Evolutionary conservation across 2,888 invertebrate genomes (phyloP), one percentile per base, ranked within the genome.

Genomic region (Melieria omissa): DNA sequence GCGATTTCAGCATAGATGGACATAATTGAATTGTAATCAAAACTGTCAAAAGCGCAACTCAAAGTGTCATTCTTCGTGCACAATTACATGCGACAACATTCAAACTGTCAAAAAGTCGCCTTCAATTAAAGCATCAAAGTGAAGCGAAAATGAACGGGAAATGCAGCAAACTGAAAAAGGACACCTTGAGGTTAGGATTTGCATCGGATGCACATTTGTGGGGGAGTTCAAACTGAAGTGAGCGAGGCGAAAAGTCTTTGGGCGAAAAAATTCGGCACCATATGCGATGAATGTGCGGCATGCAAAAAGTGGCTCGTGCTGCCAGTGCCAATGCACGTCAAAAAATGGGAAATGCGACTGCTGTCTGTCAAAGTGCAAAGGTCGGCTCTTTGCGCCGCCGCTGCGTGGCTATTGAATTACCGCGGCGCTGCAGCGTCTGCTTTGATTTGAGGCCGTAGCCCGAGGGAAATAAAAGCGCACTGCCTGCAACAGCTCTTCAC

Each of bases 21-120:
- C 67, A 49, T 61, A 73, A 75, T 70, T 70, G 73, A 62, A 72
- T 70, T 65, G 65, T 52, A 72, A 67, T 73, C 73, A 73, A 65
- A 72, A 72, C 62, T 71, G 71, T 71, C 70, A 69, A 67, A 75
- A 66, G 66, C 66, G 71, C 75, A 76, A 72, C 76, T 73, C 75
- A 77, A 72, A 73, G 54, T 66, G 47, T 70, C 68, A 67, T 61
- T 60, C 64, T 72, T 66, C 67, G 66, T 57, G 45, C 78, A 74
- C 73, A 71, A 45, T 73, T 60, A 68, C 72, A 62, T 57, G 69
- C 66, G 71, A 55, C 71, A 74, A 64, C 65, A 70, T 82, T 80
- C 79, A 81, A 84, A 82, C 83, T 84, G 84, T 84, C 84, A 83
- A 80, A 84, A 84, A 84, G 85, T 83, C 84, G 83, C 80, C 81